A percentile compares a stretch with the other conserved stretches of the same genome.
These are phyloP conservation scores for Syrista parreyssii DNA, from an alignment of 2,888 invertebrate species.

Conservation along the genomic window DNA sequence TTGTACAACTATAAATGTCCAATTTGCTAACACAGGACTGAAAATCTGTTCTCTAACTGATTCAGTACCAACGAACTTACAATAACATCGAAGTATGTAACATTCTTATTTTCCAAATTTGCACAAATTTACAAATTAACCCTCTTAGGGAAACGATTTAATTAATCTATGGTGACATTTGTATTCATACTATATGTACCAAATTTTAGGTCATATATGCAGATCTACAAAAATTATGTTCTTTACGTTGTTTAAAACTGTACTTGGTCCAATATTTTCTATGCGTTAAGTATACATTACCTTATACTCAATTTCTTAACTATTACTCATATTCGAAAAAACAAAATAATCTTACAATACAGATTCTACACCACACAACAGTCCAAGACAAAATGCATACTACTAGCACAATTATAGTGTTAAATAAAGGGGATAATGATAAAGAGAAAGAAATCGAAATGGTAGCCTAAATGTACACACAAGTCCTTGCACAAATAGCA, in stretches of 20 bases:
- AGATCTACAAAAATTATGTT: neutral
- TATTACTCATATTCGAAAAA: too few relatives aligned
- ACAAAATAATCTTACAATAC: neutral
- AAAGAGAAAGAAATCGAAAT: neutral
- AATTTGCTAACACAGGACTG: neutral
- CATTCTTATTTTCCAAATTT: too few relatives aligned
- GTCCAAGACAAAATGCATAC: neutral
- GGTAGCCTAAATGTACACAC: constrained; percentile 1
- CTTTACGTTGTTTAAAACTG: neutral
- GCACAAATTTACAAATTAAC: neutral
- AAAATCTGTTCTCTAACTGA: neutral
- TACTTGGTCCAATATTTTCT: neutral
- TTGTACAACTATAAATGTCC: neutral
- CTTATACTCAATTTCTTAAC: too few relatives aligned
- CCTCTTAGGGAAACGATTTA: neutral
- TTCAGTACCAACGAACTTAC: neutral
- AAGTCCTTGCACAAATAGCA: constrained; percentile 27
- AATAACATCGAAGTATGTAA: too few relatives aligned
- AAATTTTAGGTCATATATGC: neutral
- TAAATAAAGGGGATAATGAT: neutral
- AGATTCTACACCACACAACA: neutral
- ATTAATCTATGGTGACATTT: neutral
- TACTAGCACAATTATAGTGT: neutral
- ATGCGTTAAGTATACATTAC: neutral
- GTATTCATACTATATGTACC: neutral